Conservation (phyloP, 2,797 vertebrate genomes). For the Amblyraja radiata region DNA sequence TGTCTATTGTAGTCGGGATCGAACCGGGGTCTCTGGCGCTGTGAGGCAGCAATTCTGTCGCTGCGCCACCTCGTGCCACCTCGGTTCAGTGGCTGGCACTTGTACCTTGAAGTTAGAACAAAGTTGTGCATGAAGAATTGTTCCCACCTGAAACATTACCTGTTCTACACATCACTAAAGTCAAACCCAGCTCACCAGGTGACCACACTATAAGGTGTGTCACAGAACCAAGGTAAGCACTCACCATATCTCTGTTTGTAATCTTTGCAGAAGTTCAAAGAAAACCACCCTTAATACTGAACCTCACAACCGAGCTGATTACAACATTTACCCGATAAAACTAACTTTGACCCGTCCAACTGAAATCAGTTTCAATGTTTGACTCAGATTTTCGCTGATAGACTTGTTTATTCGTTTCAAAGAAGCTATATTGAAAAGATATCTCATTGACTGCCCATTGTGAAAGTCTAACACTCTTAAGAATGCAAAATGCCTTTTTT, state of each 20-base stretch:
- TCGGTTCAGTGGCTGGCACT: no score
- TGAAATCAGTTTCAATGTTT: not conserved
- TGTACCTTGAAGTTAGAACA: no score
- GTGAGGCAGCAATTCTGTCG: no score
- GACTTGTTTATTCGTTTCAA: not conserved
- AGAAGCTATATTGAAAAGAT: not conserved
- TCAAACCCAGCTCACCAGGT: not conserved
- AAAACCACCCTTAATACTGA: not conserved
- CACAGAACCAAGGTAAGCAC: not conserved
- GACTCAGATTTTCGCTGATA: not conserved
- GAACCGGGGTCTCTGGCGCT: no score
- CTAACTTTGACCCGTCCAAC: not conserved
- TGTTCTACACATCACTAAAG: no score
- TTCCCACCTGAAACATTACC: no score
- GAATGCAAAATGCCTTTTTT: not conserved
- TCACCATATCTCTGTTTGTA: not conserved
- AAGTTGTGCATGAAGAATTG: no score
- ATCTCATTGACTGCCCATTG: not conserved
- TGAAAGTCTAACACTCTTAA: not conserved
- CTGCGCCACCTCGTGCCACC: no score
- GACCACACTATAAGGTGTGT: not conserved
- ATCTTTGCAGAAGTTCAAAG: not conserved
- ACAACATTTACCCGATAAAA: not conserved
- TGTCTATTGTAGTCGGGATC: no score
- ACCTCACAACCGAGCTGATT: not conserved